Base-by-base conservation (phyloP, 2,888 invertebrate species). In the Caenorhabditis macrosperma region DNA sequence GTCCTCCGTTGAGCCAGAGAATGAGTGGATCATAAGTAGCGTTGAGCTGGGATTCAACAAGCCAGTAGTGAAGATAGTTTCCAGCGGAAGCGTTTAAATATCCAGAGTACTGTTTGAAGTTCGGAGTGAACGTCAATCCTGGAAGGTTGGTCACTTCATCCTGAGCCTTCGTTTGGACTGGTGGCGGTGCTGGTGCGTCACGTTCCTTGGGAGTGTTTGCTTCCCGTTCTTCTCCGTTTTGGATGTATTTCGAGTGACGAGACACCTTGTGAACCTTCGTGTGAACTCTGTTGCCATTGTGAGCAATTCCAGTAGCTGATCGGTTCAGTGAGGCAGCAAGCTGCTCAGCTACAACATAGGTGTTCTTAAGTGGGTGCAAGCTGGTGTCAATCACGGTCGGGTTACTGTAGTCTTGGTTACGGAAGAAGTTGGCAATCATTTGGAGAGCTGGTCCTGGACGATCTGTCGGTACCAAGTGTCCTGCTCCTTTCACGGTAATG, bases 381-480 rank as follows among this genome's bases (percentile, higher is more conserved):
- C 35, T 30, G 24, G 72, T 63, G 28, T 78, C 76, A 41, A 68
- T 35, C 10, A 67, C 57, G 6, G 78, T 69, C 17, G 82, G 81
- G 7, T 75, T 76, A 22, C 78, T 82, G 71, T 82, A 88, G 60
- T 87, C 85, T 50, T 82, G 83, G 28, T 79, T 76, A 20, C 78
- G 46, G 57, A 88, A 75, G 79, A 95, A 94, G 78, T 93, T 92
- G 22, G 93, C 93, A 55, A 95, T 94, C 91, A 95, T 92, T 91
- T 94, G 94, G 20, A 93, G 92, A 1, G 94, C 94, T 94, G 94
- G 94, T 87, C 94, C 93, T 0, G 95, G 95, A 90, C 95, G 94
- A 91, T 95, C 95, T 35, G 93, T 92, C 0, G 95, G 95, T 10
- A 94, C 94, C 94, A 95, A 94, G 88, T 95, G 95, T 0, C 95